Percentiles rank a stretch among this genome's conserved stretches.
These are phyloP conservation scores for Synergus japonicus DNA, from an alignment of 2,888 invertebrate species.

Conservation along the genomic window DNA sequence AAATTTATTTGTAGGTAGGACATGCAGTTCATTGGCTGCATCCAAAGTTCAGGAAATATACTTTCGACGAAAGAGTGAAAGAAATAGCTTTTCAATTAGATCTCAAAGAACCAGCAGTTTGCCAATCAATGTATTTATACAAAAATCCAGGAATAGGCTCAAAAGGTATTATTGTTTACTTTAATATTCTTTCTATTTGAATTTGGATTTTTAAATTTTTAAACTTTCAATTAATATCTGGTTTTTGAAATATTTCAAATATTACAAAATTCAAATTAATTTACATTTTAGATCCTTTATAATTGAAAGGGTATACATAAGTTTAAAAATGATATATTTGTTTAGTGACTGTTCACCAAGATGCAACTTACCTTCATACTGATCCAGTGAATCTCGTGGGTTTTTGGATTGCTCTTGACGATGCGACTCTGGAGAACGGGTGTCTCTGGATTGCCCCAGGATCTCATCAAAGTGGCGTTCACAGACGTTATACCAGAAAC, in stretches of 20 bases:
- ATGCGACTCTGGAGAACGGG: constrained; percentile 94
- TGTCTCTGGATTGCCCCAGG: constrained; percentile 95
- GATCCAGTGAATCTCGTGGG: constrained; percentile 90
- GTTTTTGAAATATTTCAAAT: constrained; percentile 5
- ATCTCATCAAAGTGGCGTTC: constrained; percentile 92
- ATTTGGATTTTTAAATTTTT: not conserved
- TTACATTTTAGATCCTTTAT: not conserved
- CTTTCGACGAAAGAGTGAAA: constrained; percentile 91
- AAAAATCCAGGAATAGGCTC: constrained; percentile 96
- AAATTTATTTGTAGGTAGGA: constrained; percentile 82
- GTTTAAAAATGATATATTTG: constrained; percentile 53
- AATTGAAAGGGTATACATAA: not conserved
- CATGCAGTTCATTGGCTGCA: constrained; percentile 92
- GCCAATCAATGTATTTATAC: constrained; percentile 98
- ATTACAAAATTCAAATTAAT: not conserved
- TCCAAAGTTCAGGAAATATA: constrained; percentile 88
- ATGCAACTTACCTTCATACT: constrained; percentile 91
- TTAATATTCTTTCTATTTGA: not conserved
- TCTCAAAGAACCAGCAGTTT: constrained; percentile 88
- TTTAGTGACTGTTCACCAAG: constrained; percentile 89
- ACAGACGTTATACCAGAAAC: constrained; percentile 85
- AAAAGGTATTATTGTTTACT: constrained; percentile 82
- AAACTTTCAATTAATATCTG: not conserved
- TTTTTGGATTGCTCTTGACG: constrained; percentile 97
- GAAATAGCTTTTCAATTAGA: constrained; percentile 86